These are phyloP conservation scores for Taphrorychus bicolor DNA, from an alignment of 2,888 invertebrate species.

Conservation along the genomic window DNA sequence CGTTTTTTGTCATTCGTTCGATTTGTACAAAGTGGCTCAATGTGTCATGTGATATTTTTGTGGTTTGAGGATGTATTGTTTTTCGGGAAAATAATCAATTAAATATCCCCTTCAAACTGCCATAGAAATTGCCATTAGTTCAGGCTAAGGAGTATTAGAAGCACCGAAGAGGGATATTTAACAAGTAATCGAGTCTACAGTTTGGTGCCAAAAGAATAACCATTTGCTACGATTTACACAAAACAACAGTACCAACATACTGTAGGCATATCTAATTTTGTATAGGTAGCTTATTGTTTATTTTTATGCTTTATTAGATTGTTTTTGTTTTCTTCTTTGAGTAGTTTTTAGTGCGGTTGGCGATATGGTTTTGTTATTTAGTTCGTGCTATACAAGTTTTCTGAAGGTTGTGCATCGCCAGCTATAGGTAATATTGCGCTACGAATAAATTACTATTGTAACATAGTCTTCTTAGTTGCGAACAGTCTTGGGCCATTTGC, in stretches of 20 bases:
- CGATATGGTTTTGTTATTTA: conserved; percentile 52
- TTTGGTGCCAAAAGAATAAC: conserved; percentile 51
- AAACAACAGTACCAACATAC: conserved; percentile 44
- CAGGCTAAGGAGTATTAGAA: background rate
- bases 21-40: conserved; percentile 56
- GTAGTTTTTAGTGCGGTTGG: conserved; percentile 51
- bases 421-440: conserved; percentile 47
- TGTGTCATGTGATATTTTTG: conserved; percentile 62
- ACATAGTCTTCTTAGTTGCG: conserved; percentile 34
- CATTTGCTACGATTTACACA: conserved; percentile 31
- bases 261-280: conserved; percentile 49
- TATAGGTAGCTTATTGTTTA: conserved; percentile 50
- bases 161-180: conserved; percentile 7
- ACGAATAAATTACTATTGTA: conserved; percentile 40
- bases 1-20: conserved; percentile 50
- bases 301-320: conserved; percentile 49
- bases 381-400: conserved; percentile 51
- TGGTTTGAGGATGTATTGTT: conserved; percentile 57
- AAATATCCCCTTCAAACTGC: background rate
- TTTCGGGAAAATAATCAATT: conserved; percentile 22
- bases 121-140: background rate
- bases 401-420: conserved; percentile 57
- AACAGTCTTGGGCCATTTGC: conserved; percentile 44
- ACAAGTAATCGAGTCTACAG: conserved; percentile 48
- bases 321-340: conserved; percentile 44